Evolutionary conservation across 1,140 invertebrate species (phyloP).

Genomic region (Apis dorsata): DNA sequence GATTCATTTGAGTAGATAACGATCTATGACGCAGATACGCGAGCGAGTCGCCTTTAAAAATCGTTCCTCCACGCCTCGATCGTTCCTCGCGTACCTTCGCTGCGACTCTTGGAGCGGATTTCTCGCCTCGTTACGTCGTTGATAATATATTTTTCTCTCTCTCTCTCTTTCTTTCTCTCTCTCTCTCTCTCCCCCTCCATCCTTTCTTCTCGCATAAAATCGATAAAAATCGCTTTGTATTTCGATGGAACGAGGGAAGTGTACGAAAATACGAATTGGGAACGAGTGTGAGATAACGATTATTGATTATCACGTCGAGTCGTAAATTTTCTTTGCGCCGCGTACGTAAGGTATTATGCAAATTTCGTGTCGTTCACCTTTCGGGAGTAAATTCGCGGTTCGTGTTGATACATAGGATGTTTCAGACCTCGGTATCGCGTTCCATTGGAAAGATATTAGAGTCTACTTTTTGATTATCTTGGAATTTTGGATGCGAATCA

Average conservation of each 20-base stretch:
- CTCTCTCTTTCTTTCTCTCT: too few relatives aligned
- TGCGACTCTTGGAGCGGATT: background rate
- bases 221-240: background rate
- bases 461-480: too few relatives aligned
- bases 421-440: too few relatives aligned
- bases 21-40: conserved; percentile 67
- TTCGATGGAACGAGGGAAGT: background rate
- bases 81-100: conserved; percentile 47
- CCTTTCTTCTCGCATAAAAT: too few relatives aligned
- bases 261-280: background rate
- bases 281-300: background rate
- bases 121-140: background rate
- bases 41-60: conserved; percentile 63
- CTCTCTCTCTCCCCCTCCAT: too few relatives aligned
- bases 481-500: too few relatives aligned
- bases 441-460: too few relatives aligned
- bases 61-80: conserved; percentile 60
- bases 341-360: conserved; percentile 8
- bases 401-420: too few relatives aligned
- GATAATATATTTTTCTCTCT: too few relatives aligned
- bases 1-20: conserved; percentile 68
- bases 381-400: background rate
- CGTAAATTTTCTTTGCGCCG: conserved; percentile 17
- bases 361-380: conserved; percentile 12
- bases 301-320: background rate